These are phyloP conservation scores for Ectemnius lituratus DNA, from an alignment of 2,888 invertebrate species.

Conservation along the genomic window DNA sequence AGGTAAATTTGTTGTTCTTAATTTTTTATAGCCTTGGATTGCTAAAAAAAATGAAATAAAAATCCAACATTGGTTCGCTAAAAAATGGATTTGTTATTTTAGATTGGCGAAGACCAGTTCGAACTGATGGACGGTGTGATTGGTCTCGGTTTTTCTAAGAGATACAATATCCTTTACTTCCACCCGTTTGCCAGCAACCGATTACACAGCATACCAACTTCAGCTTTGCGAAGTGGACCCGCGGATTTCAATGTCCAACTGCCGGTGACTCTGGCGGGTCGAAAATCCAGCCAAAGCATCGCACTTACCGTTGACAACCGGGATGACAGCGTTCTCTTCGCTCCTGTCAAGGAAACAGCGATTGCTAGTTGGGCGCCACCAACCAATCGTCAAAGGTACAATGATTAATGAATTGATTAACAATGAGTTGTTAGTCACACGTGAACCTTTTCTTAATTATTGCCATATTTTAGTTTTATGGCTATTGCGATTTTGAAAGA, in stretches of 20 bases:
- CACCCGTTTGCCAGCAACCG: slow-evolving; percentile 88
- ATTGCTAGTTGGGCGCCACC: slow-evolving; percentile 89
- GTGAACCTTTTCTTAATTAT: too few relatives aligned
- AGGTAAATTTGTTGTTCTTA: not conserved
- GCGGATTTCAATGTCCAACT: slow-evolving; percentile 84
- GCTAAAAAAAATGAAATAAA: not conserved
- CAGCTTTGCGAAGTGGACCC: slow-evolving; percentile 86
- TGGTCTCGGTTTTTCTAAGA: slow-evolving; percentile 84
- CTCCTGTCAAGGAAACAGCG: slow-evolving; percentile 89
- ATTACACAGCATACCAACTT: slow-evolving; percentile 87
- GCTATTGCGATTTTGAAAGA: too few relatives aligned
- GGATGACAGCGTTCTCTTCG: slow-evolving; percentile 87
- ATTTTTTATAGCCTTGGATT: not conserved
- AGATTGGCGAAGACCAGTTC: slow-evolving; percentile 84
- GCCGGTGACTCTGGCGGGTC: slow-evolving; percentile 88
- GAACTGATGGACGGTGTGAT: slow-evolving; percentile 88
- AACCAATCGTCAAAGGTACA: slow-evolving; percentile 84
- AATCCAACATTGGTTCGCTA: not conserved
- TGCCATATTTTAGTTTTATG: too few relatives aligned
- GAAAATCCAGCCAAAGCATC: slow-evolving; percentile 91
- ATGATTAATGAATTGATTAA: too few relatives aligned
- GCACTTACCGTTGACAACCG: slow-evolving; percentile 85
- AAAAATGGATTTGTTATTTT: not conserved
- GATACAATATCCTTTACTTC: slow-evolving; percentile 83
- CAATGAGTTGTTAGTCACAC: too few relatives aligned